Evolutionary conservation across 2,888 invertebrate genomes (phyloP), one percentile per base, ranked within the genome.

Genomic region (Liodrosophila aerea): DNA sequence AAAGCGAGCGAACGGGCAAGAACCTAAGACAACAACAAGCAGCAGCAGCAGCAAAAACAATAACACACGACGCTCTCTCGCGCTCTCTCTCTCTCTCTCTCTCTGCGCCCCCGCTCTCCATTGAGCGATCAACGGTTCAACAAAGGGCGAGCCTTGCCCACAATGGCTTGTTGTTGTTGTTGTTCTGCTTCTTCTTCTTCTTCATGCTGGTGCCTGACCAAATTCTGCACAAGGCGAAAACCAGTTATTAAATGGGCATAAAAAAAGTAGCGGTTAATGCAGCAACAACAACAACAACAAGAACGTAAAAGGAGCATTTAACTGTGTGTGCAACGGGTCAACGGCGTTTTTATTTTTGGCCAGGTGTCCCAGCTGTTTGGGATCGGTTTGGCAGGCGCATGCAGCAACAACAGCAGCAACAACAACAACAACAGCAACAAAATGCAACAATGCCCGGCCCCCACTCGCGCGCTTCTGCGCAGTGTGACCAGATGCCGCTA

Each of bases 21-120:
- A 76, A 68, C 76, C 73, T 76, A 58, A 65, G 73, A 71, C 76
- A 80, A 77, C 72, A 73, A 30, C 59, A 59, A 64, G 4, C 37
- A 37, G 7, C 47, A 22, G 37, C 37, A 16, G 4, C 27, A 27
- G 34, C n/a, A 11, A 8, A 33, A 16, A 36, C 12, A 59, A 53
- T 30, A 70, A 64, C 64, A 59, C 40, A 39, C 33, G 43, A 18
- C 60, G 41, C 39, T 36, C 33, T 13, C n/a, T 27, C 27, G 33
- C 29, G 29, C 49, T 8, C 36, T 31, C 16, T 34, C 15, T 11
- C 31, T 33, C 16, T 34, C 27, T 11, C 22, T 3, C 49, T 22
- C 27, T 31, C 29, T 18, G 12, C 27, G 18, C 36, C 3, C 37
- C 34, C 18, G 31, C 27, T 13, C 29, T 39, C 33, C 27, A 27